Percentiles rank a stretch among this genome's conserved stretches.
Evolutionary conservation across 2,888 invertebrate species (phyloP).

Genomic region (Cheilosia soror): DNA sequence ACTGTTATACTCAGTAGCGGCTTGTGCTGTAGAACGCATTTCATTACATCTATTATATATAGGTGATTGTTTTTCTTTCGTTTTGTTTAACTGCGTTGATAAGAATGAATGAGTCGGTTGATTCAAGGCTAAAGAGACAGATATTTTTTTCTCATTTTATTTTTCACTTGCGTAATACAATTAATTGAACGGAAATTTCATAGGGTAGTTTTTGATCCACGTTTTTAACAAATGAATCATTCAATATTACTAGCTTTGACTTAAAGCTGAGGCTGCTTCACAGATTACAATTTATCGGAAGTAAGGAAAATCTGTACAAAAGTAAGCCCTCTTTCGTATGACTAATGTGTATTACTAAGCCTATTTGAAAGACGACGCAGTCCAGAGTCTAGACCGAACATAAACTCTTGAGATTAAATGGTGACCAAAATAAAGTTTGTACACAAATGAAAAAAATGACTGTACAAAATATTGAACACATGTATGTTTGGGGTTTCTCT

Average conservation of each 20-base stretch:
- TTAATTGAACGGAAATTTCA: not conserved
- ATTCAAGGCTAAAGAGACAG: not conserved
- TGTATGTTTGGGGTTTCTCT: too few species aligned
- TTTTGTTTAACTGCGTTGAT: not conserved
- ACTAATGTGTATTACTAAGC: not conserved
- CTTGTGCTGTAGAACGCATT: not conserved
- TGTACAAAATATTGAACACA: too few species aligned
- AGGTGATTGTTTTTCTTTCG: not conserved
- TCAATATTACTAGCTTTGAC: not conserved
- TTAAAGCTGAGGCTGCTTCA: not conserved
- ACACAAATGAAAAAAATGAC: too few species aligned
- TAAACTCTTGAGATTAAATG: not conserved
- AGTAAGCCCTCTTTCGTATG: not conserved
- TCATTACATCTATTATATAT: not conserved
- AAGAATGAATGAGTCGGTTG: not conserved
- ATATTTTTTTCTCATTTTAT: not conserved
- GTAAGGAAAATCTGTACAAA: not conserved
- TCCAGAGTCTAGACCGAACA: not conserved
- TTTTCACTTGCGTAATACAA: not conserved
- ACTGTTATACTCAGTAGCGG: not conserved
- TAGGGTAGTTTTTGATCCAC: not conserved
- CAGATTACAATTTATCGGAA: not conserved
- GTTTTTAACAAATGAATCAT: not conserved
- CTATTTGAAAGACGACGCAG: not conserved
- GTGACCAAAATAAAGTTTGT: too few species aligned